phyloP scores from a whole-genome alignment of 2,797 vertebrate genomes.

The Lepus townsendii region DNA sequence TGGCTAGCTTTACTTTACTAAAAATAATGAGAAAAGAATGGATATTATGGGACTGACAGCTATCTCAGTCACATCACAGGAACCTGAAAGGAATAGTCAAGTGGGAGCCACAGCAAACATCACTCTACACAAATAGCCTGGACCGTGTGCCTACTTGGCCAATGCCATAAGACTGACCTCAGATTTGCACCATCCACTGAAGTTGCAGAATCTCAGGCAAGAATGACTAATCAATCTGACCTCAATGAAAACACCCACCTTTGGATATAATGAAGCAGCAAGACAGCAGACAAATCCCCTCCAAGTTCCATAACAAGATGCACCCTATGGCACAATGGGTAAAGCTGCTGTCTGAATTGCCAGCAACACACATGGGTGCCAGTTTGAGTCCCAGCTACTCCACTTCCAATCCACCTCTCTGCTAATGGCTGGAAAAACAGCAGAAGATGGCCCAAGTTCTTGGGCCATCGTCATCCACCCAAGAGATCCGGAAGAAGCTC shows the following conservation, averaged over 20 bases:
- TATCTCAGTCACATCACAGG: not conserved
- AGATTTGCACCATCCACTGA: not conserved
- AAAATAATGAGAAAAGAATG: not conserved
- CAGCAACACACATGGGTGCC: no score
- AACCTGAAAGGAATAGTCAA: not conserved
- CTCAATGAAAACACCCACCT: not conserved
- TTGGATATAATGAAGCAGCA: not conserved
- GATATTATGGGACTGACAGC: not conserved
- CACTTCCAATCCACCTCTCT: no score
- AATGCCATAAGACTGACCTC: not conserved
- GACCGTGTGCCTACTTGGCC: rapidly evolving
- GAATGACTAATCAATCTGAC: not conserved
- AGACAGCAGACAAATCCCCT: not conserved
- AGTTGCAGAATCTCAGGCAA: constrained; percentile 12
- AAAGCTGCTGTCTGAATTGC: no score
- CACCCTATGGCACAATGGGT: not conserved
- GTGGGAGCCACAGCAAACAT: not conserved
- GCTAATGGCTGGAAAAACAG: no score
- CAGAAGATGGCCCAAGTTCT: no score
- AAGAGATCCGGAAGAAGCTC: no score
- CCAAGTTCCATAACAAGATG: not conserved
- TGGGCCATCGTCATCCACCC: no score
- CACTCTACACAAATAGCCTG: not conserved
- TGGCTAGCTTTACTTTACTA: not conserved
- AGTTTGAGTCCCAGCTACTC: no score